A percentile compares a stretch with the other conserved stretches of the same genome.
These are phyloP conservation scores for Drosophila mimica DNA, from an alignment of 2,888 invertebrate species.

Conservation along the genomic window DNA sequence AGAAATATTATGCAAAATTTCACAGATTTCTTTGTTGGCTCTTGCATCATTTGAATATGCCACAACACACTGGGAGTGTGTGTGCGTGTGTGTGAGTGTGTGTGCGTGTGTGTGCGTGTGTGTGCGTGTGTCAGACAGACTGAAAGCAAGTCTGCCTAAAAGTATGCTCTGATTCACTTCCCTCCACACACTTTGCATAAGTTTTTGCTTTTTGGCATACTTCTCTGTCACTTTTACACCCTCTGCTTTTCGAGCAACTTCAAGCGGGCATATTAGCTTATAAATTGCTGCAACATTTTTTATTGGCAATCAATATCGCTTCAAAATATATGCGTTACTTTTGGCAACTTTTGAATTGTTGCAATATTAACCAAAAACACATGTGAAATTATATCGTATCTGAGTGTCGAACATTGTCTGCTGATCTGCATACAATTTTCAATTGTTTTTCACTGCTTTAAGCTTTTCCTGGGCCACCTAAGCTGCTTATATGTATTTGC, in stretches of 20 bases:
- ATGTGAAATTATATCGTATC: constrained; percentile 7
- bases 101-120: background rate
- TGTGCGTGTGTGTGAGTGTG: background rate
- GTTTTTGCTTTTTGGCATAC: constrained; percentile 71
- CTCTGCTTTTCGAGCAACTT: background rate
- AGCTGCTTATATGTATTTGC: constrained; percentile 27
- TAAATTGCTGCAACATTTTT: background rate
- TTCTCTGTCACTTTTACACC: constrained; percentile 48
- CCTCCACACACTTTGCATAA: constrained; percentile 73
- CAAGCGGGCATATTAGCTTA: constrained; percentile 24
- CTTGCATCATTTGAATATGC: constrained; percentile 69
- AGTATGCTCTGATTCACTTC: constrained; percentile 66
- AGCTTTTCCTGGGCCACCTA: constrained; percentile 20
- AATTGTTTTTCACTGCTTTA: constrained; percentile 45
- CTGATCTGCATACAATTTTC: constrained; percentile 12
- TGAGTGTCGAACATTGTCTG: constrained; percentile 13
- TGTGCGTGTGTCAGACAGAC: background rate
- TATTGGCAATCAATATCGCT: background rate
- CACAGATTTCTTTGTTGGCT: constrained; percentile 73
- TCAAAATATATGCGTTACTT: no score
- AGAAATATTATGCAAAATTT: constrained; percentile 76
- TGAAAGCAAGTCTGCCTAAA: constrained; percentile 38
- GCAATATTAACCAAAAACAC: background rate
- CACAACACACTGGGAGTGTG: constrained; percentile 7
- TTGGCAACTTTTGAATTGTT: background rate